Conservation (phyloP, 2,113 vertebrate genomes). For the Phyllostomus hastatus region DNA sequence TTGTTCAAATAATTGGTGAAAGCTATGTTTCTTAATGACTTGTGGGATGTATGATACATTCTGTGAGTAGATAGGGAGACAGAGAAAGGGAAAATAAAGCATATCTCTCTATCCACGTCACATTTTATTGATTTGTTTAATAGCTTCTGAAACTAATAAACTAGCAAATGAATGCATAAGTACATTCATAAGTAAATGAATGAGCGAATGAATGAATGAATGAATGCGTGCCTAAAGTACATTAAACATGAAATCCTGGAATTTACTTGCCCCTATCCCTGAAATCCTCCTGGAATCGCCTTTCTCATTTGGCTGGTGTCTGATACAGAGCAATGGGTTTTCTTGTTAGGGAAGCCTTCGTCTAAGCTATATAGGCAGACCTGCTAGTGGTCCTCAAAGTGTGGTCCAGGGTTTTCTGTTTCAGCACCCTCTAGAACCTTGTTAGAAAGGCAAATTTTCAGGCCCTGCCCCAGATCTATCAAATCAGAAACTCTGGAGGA, state of each 20-base stretch:
- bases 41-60: not conserved
- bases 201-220: not conserved
- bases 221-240: not conserved
- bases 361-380: not conserved
- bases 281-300: not conserved
- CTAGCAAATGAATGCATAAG: not conserved
- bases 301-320: not conserved
- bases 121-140: not conserved
- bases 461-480: not conserved
- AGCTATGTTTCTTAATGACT: not conserved
- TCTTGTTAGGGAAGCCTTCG: not conserved
- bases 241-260: constrained; percentile 63
- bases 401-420: too few species aligned
- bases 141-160: not conserved
- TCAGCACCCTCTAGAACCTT: not conserved
- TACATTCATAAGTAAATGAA: too few species aligned
- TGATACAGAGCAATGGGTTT: not conserved
- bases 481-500: not conserved
- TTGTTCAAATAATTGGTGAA: constrained; percentile 21
- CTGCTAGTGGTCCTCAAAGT: not conserved
- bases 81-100: not conserved
- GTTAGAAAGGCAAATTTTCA: not conserved
- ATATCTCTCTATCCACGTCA: not conserved
- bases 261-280: not conserved
- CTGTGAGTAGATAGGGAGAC: not conserved